Conservation (phyloP, 1,140 invertebrate species). For the Luehdorfia chinensis region DNA sequence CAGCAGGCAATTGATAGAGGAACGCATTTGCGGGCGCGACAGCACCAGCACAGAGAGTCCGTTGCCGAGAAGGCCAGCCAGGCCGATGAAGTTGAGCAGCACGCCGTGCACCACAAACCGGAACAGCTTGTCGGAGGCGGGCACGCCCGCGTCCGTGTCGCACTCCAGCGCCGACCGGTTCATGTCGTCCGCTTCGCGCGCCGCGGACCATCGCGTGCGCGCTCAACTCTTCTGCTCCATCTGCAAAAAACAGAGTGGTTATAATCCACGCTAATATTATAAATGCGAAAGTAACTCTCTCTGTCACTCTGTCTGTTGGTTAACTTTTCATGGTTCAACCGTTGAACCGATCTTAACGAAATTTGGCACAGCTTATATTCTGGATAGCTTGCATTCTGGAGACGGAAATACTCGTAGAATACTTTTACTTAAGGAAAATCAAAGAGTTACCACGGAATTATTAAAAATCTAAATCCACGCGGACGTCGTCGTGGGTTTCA, state of each 20-base stretch:
- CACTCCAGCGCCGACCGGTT: slow-evolving; percentile 52
- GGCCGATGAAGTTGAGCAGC: slow-evolving; percentile 87
- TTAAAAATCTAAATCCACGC: too few species aligned
- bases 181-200: slow-evolving; percentile 34
- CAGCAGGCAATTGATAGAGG: slow-evolving; percentile 95
- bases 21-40: slow-evolving; percentile 94
- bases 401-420: too few species aligned
- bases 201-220: slow-evolving; percentile 16
- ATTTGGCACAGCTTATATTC: too few species aligned
- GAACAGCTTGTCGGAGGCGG: slow-evolving; percentile 76
- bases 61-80: slow-evolving; percentile 93
- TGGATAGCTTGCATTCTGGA: too few species aligned
- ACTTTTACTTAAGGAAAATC: too few species aligned
- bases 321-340: too few species aligned
- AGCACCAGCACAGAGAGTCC: slow-evolving; percentile 93
- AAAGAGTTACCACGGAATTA: too few species aligned
- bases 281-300: too few species aligned
- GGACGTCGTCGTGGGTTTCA: too few species aligned
- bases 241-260: slow-evolving; percentile 14
- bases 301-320: too few species aligned
- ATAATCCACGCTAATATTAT: too few species aligned
- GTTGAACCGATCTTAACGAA: too few species aligned
- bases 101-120: slow-evolving; percentile 92
- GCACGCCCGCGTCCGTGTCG: slow-evolving; percentile 68
- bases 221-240: slow-evolving; percentile 23